A percentile compares a stretch with the other conserved stretches of the same genome.
Conservation (phyloP, 23 tunicate genomes). For the Trididemnum clinides region DNA sequence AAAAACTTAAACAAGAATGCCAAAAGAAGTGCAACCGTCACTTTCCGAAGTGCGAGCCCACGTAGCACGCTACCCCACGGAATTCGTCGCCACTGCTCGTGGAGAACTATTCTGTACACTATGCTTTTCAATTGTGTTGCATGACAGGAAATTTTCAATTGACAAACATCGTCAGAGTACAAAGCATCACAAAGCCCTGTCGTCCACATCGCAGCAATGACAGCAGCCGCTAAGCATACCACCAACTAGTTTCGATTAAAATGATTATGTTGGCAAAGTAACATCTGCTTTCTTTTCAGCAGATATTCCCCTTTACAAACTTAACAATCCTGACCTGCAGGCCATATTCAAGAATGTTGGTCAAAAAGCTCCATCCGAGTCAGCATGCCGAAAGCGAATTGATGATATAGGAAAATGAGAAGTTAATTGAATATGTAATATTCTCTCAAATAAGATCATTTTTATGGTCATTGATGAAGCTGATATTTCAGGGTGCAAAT, state of each 20-base stretch:
- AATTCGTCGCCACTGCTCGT: conserved; percentile 47
- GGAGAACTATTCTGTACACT: conserved; percentile 29
- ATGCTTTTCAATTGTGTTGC: conserved; percentile 21
- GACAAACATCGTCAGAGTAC: conserved; percentile 38
- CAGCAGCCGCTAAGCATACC: conserved; percentile 35
- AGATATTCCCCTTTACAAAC: conserved; percentile 37
- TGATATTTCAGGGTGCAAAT: conserved; percentile 41
- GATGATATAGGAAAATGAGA: conserved; percentile 29
- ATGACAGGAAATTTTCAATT: conserved; percentile 15
- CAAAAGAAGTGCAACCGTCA: conserved; percentile 38
- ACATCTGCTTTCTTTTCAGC: conserved; percentile 30
- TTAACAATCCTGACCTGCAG: conserved; percentile 38
- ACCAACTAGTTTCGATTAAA: conserved; percentile 29
- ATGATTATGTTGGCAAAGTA: conserved; percentile 41
- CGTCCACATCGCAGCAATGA: conserved; percentile 14
- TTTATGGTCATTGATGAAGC: conserved; percentile 46
- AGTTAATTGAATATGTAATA: conserved; percentile 24
- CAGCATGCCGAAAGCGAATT: conserved; percentile 37
- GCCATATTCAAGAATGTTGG: conserved; percentile 9
- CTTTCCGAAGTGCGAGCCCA: conserved; percentile 40
- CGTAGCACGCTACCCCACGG: conserved; percentile 38
- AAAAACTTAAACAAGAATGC: conserved; percentile 44
- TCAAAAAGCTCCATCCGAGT: conserved; percentile 30
- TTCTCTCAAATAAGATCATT: conserved; percentile 29
- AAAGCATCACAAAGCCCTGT: conserved; percentile 25